These are phyloP conservation scores for Coilia nasus DNA, from an alignment of 2,797 vertebrate genomes.

Conservation along the genomic window DNA sequence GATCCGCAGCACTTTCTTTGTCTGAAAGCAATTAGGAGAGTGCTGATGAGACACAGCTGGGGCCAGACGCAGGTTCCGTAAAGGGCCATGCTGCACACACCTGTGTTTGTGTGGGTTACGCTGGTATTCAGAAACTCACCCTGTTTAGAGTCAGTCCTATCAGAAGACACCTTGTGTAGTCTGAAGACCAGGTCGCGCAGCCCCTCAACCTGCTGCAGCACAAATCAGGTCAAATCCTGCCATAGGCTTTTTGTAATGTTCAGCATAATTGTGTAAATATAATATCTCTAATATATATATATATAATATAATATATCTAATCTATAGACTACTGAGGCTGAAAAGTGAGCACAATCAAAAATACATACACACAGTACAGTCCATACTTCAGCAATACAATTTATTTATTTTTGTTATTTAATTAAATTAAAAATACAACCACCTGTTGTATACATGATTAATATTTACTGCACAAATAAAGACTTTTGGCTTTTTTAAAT, in stretches of 20 bases:
- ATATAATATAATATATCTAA: no score
- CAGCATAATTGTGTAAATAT: no score
- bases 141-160: slow-evolving; percentile 83
- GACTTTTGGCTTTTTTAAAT: no score
- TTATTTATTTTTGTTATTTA: no score
- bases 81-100: background rate
- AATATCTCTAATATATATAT: no score
- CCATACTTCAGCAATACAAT: no score
- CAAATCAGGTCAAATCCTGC: background rate
- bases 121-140: slow-evolving; percentile 65
- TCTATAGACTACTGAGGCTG: no score
- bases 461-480: no score
- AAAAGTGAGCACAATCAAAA: no score
- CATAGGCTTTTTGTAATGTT: background rate
- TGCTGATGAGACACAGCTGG: background rate
- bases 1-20: slow-evolving; percentile 25
- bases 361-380: no score
- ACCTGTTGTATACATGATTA: no score
- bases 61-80: background rate
- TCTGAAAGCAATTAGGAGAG: slow-evolving; percentile 19
- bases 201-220: background rate
- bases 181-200: slow-evolving; percentile 76
- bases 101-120: background rate
- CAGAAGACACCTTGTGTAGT: slow-evolving; percentile 81
- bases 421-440: no score